Percentiles rank a stretch among this genome's conserved stretches.
These are phyloP conservation scores for Semicossyphus pulcher DNA, from an alignment of 2,113 vertebrate species.

Conservation along the genomic window DNA sequence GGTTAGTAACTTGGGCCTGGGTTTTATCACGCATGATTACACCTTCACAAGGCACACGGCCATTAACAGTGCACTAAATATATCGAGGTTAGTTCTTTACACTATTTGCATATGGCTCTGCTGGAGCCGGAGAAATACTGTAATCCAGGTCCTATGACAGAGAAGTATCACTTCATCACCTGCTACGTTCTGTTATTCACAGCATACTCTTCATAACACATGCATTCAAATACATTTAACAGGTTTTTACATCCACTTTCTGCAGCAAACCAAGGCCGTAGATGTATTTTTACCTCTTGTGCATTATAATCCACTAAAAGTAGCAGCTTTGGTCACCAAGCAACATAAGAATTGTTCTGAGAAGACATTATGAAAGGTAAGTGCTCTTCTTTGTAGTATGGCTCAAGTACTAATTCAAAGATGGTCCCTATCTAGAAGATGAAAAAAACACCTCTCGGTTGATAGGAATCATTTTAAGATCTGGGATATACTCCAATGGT, in stretches of 20 bases:
- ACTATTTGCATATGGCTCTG: constrained; percentile 81
- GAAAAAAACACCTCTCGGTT: constrained; percentile 44
- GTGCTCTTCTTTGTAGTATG: constrained; percentile 53
- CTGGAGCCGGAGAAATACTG: constrained; percentile 54
- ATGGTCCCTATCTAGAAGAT: constrained; percentile 53
- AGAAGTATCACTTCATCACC: constrained; percentile 34
- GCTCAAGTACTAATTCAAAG: constrained; percentile 73
- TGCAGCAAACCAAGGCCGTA: constrained; percentile 6
- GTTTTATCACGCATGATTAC: constrained; percentile 93
- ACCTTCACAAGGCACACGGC: constrained; percentile 87
- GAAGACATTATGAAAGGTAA: constrained; percentile 63
- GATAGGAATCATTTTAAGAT: constrained; percentile 43
- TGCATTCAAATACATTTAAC: constrained; percentile 11
- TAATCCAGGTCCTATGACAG: constrained; percentile 17
- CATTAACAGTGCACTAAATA: constrained; percentile 86
- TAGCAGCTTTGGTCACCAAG: constrained; percentile 40
- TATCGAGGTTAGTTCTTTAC: constrained; percentile 87
- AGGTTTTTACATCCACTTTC: constrained; percentile 4
- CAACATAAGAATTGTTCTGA: constrained; percentile 52
- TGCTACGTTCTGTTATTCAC: constrained; percentile 22
- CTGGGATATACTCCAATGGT: constrained; percentile 21
- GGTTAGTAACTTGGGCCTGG: constrained; percentile 91
- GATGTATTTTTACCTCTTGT: constrained; percentile 9
- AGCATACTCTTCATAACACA: not conserved
- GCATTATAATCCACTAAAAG: constrained; percentile 27